Evolutionary conservation across 2,113 vertebrate species (phyloP).

Genomic region (Murina feae): DNA sequence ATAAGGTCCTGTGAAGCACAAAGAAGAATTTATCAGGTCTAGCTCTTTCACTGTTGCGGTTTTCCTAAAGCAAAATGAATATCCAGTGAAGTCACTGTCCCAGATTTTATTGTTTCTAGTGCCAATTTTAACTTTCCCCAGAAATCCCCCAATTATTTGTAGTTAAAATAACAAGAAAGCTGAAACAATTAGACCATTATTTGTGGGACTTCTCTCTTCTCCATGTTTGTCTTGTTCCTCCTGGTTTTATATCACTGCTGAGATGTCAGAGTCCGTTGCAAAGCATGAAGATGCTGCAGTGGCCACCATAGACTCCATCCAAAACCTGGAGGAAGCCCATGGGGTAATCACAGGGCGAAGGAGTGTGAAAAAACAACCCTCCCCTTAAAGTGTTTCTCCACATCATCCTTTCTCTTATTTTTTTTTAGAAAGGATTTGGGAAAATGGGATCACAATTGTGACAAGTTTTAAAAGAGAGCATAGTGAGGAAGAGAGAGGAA

Average conservation of each 20-base stretch:
- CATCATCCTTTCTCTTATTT: not conserved
- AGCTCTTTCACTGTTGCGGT: not conserved
- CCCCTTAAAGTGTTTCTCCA: no score
- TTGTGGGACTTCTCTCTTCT: not conserved
- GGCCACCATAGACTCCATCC: not conserved
- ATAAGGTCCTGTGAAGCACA: not conserved
- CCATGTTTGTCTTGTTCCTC: not conserved
- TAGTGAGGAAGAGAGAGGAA: not conserved
- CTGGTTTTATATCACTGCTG: not conserved
- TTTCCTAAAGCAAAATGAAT: not conserved
- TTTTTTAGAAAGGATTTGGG: not conserved
- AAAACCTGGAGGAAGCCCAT: not conserved
- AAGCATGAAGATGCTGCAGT: accelerated
- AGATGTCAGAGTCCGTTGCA: not conserved
- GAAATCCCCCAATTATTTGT: not conserved
- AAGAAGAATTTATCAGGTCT: not conserved
- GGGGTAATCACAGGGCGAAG: not conserved
- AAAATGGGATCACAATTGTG: not conserved
- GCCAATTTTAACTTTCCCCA: not conserved
- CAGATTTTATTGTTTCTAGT: not conserved
- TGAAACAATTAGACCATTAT: not conserved
- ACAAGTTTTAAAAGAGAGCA: not conserved
- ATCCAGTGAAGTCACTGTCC: not conserved
- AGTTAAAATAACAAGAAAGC: not conserved
- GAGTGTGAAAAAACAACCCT: not conserved